Conservation (phyloP, 1,140 invertebrate genomes). For the Dolichoris vasculosae region DNA sequence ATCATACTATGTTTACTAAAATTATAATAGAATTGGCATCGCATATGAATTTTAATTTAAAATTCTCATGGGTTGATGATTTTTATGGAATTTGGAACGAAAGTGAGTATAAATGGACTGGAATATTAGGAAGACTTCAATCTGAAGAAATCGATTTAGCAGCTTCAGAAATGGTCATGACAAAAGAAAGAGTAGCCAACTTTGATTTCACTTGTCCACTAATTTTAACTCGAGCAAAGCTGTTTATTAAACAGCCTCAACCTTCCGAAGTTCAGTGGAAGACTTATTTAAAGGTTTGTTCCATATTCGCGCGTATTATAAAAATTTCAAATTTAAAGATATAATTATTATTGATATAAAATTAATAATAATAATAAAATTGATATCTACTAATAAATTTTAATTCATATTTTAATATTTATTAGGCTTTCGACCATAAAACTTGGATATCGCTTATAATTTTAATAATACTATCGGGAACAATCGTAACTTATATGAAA, state of each 20-base stretch:
- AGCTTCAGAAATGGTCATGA: constrained; percentile 61
- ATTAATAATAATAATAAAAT: background rate
- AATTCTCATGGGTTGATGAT: background rate
- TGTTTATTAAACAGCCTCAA: constrained; percentile 58
- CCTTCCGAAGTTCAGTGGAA: constrained; percentile 57
- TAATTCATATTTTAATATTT: background rate
- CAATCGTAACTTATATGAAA: constrained; percentile 58
- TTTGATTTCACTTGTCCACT: constrained; percentile 64
- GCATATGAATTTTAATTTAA: constrained; percentile 59
- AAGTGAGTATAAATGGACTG: constrained; percentile 57
- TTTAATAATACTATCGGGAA: constrained; percentile 51
- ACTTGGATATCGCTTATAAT: constrained; percentile 57
- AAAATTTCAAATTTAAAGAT: background rate
- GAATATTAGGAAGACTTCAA: constrained; percentile 58
- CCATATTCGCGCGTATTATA: background rate
- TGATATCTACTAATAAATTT: background rate
- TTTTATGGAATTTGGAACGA: constrained; percentile 56
- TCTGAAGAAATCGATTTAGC: constrained; percentile 56
- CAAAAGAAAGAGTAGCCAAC: constrained; percentile 49
- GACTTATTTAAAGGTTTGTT: constrained; percentile 59
- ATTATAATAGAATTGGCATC: constrained; percentile 57
- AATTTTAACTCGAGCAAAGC: constrained; percentile 51
- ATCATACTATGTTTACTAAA: constrained; percentile 50
- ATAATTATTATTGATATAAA: background rate
- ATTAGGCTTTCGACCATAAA: constrained; percentile 53